Conservation (phyloP, 2,888 invertebrate genomes). For the Apamea crenata region DNA sequence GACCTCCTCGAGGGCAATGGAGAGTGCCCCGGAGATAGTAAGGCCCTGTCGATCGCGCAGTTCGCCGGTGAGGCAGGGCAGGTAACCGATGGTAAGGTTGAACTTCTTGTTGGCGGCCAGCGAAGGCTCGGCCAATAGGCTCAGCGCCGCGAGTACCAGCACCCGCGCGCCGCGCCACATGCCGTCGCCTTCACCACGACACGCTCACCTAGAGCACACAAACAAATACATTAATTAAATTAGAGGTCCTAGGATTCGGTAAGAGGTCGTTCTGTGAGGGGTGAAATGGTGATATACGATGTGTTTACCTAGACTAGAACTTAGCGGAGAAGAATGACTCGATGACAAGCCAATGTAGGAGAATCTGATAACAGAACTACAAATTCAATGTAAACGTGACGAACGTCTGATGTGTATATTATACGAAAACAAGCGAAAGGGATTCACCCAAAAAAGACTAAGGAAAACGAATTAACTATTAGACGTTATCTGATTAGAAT, state of each 20-base stretch:
- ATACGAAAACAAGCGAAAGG: not conserved
- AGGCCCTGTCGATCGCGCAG: constrained; percentile 95
- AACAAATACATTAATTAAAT: not conserved
- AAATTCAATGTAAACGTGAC: not conserved
- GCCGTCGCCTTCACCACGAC: constrained; percentile 89
- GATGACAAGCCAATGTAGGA: not conserved
- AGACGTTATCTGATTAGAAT: constrained; percentile 9
- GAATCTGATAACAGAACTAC: not conserved
- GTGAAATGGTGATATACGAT: not conserved
- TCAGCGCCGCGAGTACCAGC: constrained; percentile 92
- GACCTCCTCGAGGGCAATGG: constrained; percentile 96
- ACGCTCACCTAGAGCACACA: constrained; percentile 75
- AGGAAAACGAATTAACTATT: no score
- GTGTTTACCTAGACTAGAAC: not conserved
- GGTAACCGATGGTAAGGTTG: constrained; percentile 95
- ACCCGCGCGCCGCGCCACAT: constrained; percentile 92
- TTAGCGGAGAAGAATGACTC: not conserved
- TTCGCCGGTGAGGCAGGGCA: constrained; percentile 95
- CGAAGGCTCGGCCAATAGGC: constrained; percentile 89
- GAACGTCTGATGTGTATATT: not conserved
- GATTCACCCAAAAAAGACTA: not conserved
- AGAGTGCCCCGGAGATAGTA: constrained; percentile 97
- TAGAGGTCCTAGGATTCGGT: not conserved
- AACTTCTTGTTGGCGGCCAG: constrained; percentile 86
- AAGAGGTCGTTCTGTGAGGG: not conserved